Conservation (phyloP, 2,797 vertebrate species). For the Tauraco hartlaubi region DNA sequence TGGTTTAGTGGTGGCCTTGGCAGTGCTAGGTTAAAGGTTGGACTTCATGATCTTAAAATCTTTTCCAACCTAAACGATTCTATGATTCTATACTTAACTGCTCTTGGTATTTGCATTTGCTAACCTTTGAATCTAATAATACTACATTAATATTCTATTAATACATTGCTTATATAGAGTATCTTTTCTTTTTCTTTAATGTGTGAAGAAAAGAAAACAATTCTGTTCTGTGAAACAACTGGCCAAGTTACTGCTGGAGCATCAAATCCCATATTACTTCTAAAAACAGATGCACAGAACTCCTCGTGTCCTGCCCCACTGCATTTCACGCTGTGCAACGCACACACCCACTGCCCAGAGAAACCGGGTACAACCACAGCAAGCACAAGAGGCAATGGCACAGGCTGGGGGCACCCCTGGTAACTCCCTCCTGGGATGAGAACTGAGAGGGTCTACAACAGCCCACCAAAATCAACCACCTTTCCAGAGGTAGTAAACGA, state of each 20-base stretch:
- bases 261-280: background rate
- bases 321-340: rapidly evolving
- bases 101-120: background rate
- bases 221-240: background rate
- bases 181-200: background rate
- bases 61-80: no score
- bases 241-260: background rate
- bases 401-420: background rate
- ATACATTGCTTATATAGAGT: background rate
- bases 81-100: background rate
- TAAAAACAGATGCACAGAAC: background rate
- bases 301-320: background rate
- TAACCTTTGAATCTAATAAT: slow-evolving; percentile 12
- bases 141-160: background rate
- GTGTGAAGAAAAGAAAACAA: background rate
- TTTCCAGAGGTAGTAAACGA: background rate
- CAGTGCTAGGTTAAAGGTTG: no score
- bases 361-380: rapidly evolving
- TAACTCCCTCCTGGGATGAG: background rate
- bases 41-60: no score
- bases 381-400: rapidly evolving
- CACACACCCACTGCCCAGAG: background rate
- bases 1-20: no score
- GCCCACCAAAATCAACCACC: background rate
- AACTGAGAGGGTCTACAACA: background rate